Base-by-base conservation (phyloP, 1,140 invertebrate genomes). In the Cheumatopsyche charites region DNA sequence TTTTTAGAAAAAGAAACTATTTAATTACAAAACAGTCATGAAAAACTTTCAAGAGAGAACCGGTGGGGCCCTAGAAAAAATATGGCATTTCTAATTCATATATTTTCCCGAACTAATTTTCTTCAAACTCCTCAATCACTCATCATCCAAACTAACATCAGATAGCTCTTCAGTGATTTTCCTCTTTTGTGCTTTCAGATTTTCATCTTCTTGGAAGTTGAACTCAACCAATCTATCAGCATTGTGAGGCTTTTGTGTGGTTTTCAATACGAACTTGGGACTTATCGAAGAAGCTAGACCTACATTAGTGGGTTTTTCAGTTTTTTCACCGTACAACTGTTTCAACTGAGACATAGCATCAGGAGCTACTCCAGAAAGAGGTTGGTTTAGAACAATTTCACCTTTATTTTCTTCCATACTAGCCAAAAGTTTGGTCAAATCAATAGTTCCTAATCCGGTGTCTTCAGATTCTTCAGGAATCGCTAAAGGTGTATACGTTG, bases 81-180 rank as follows among this genome's bases (percentile, higher is more conserved):
- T 17, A 17, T 17, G 9, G 9, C 9, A 52, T 52, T 36, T 4
- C n/a, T n/a, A n/a, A n/a, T n/a, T n/a, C n/a, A n/a, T n/a, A n/a
- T n/a, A n/a, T n/a, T n/a, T n/a, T n/a, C n/a, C n/a, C n/a, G n/a
- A n/a, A n/a, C n/a, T 3, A 36, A 36, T 36, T 36, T 36, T 36
- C 29, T 4, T 36, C 3, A 9, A 4, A 4, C 9, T 36, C 9
- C 3, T 36, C 3, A 36, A 9, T 69, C 58, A 75, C 49, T 76
- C 71, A 45, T 76, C 74, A 68, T 76, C 74, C 47, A 76, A 70
- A 52, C 61, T 71, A 17, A 76, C 74, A 68, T 76, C 74, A 5
- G 74, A 73, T 15, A 76, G 25, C 25, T 76, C 74, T 52, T 25
- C 72, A 12, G 74, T 76, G 5, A 76, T 55, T 41, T 66, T 73